phyloP scores from a whole-genome alignment of 2,113 vertebrate genomes.

The Antigone vipio region DNA sequence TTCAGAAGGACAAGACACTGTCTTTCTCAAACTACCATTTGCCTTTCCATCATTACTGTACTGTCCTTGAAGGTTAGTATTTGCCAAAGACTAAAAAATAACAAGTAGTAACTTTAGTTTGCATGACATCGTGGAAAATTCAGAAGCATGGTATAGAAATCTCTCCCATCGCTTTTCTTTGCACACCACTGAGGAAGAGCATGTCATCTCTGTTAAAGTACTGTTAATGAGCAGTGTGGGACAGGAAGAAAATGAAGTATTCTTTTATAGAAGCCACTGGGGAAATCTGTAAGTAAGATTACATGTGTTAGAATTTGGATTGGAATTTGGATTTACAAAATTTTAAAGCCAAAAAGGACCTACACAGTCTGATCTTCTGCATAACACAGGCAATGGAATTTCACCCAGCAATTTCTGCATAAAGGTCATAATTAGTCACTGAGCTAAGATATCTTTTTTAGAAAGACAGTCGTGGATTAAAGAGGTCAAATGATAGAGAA shows the following conservation, averaged over 20 bases:
- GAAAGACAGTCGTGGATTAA: constrained; percentile 45
- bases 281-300: constrained; percentile 8
- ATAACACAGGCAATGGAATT: neutral
- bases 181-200: neutral
- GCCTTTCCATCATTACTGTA: neutral
- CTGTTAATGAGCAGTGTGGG: neutral
- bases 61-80: neutral
- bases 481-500: constrained; percentile 51
- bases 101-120: neutral
- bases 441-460: constrained; percentile 32
- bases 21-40: neutral
- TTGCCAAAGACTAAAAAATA: neutral
- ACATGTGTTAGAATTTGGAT: constrained; percentile 6
- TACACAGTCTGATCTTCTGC: neutral
- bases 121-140: neutral
- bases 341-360: neutral
- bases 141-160: neutral
- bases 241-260: neutral
- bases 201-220: neutral
- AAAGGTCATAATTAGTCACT: constrained; percentile 48
- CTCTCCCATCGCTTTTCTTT: neutral
- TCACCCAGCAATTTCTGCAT: constrained; percentile 56
- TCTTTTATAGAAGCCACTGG: neutral
- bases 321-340: neutral
- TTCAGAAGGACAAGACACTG: neutral